Conservation (phyloP, 2,888 invertebrate species). For the Emmelina monodactyla region DNA sequence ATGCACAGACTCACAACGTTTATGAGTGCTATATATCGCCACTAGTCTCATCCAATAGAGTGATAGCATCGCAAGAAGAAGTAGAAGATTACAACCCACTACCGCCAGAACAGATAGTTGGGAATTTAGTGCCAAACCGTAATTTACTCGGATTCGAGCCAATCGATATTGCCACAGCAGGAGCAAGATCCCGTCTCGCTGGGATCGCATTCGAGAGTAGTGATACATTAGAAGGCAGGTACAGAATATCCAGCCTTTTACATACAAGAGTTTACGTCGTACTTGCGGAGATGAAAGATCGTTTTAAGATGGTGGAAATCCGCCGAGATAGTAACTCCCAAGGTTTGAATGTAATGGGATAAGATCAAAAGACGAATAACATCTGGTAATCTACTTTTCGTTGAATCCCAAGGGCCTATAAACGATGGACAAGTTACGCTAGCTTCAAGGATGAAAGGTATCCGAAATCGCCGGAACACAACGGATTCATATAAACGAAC, state of each 20-base stretch:
- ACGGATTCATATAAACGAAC: too few species aligned
- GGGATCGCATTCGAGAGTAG: constrained; percentile 3
- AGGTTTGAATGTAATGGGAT: constrained; percentile 5
- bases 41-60: constrained; percentile 5
- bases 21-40: constrained; percentile 13
- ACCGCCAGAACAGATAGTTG: not conserved
- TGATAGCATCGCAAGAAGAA: not conserved
- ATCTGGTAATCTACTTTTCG: constrained; percentile 6
- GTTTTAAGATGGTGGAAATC: constrained; percentile 4
- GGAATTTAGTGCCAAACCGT: not conserved
- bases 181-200: not conserved
- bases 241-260: not conserved
- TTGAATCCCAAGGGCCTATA: constrained; percentile 5
- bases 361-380: constrained; percentile 6
- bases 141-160: not conserved
- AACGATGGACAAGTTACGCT: too few species aligned
- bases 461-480: too few species aligned
- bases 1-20: constrained; percentile 7
- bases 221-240: constrained; percentile 4
- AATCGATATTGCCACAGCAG: not conserved
- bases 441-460: too few species aligned
- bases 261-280: constrained; percentile 3
- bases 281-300: constrained; percentile 7
- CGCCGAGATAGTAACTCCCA: not conserved
- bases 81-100: not conserved